Percentiles rank a stretch among this genome's conserved stretches.
These are phyloP conservation scores for Deilephila porcellus DNA, from an alignment of 2,888 invertebrate genomes.

Conservation along the genomic window DNA sequence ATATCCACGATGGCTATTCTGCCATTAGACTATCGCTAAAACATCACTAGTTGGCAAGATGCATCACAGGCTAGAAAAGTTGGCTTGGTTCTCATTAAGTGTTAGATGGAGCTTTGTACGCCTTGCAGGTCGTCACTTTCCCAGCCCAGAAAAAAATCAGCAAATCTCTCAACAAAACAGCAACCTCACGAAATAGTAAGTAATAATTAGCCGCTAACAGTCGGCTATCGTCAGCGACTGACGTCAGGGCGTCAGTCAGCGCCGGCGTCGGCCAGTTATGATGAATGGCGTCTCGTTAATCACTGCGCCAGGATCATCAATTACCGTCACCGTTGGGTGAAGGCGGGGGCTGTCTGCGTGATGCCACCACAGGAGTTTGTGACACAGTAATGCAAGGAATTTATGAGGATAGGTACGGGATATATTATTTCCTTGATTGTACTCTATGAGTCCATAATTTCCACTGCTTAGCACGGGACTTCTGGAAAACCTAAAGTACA, in stretches of 20 bases:
- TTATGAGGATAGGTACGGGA: neutral
- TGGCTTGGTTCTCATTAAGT: too few species aligned
- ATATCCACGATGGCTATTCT: too few species aligned
- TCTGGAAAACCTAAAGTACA: too few species aligned
- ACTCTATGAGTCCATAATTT: too few species aligned
- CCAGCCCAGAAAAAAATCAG: neutral
- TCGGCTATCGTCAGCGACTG: slow-evolving; percentile 27
- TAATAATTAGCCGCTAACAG: slow-evolving; percentile 14
- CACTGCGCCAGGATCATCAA: slow-evolving; percentile 43
- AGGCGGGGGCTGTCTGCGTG: slow-evolving; percentile 17
- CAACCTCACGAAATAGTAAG: slow-evolving; percentile 8
- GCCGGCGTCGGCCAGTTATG: slow-evolving; percentile 42
- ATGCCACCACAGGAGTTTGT: neutral
- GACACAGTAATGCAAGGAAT: neutral
- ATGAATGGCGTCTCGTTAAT: slow-evolving; percentile 56
- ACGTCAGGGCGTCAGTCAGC: slow-evolving; percentile 43
- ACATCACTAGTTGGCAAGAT: too few species aligned
- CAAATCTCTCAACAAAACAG: neutral
- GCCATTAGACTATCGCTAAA: too few species aligned
- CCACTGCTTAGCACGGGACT: too few species aligned
- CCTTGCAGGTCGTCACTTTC: too few species aligned
- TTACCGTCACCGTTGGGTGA: slow-evolving; percentile 37
- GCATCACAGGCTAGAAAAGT: too few species aligned
- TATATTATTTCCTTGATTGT: neutral
- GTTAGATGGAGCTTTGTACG: too few species aligned